Conservation (phyloP, 2,113 vertebrate species). For the Rallus limicola region DNA sequence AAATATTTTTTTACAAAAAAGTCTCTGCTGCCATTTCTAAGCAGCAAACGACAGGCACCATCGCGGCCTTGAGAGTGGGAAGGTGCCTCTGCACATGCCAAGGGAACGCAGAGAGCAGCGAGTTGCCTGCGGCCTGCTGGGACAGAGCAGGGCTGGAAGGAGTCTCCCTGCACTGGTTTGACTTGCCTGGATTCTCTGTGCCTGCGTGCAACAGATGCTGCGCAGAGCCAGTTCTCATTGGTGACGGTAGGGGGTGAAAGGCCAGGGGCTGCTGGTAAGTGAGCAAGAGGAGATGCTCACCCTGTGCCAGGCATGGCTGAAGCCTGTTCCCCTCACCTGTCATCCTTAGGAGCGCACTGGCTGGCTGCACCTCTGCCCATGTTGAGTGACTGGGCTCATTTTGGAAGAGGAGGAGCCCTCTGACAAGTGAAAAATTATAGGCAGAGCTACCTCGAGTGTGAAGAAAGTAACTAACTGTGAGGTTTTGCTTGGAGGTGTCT, state of each 20-base stretch:
- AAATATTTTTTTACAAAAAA: not conserved
- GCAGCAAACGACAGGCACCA: not conserved
- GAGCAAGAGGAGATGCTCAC: constrained; percentile 21
- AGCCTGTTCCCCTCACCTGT: constrained; percentile 2
- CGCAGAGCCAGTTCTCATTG: not conserved
- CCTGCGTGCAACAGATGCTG: not conserved
- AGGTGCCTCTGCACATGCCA: not conserved
- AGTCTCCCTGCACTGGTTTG: not conserved
- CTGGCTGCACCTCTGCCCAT: not conserved
- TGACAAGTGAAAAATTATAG: not conserved
- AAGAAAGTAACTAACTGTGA: not conserved
- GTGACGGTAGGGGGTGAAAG: constrained; percentile 52
- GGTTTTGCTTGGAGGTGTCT: not conserved
- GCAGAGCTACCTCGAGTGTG: not conserved
- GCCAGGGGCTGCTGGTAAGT: constrained; percentile 10
- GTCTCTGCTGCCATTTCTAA: not conserved
- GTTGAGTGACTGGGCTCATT: not conserved
- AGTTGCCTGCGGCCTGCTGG: not conserved
- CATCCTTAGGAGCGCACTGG: accelerated
- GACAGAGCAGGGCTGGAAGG: not conserved
- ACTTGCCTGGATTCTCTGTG: not conserved
- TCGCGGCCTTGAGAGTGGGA: accelerated
- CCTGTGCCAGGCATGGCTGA: not conserved
- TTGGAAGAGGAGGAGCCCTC: not conserved
- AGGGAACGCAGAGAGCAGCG: accelerated